phyloP scores from a whole-genome alignment of 1,140 invertebrate genomes.

The Heterodera schachtii region DNA sequence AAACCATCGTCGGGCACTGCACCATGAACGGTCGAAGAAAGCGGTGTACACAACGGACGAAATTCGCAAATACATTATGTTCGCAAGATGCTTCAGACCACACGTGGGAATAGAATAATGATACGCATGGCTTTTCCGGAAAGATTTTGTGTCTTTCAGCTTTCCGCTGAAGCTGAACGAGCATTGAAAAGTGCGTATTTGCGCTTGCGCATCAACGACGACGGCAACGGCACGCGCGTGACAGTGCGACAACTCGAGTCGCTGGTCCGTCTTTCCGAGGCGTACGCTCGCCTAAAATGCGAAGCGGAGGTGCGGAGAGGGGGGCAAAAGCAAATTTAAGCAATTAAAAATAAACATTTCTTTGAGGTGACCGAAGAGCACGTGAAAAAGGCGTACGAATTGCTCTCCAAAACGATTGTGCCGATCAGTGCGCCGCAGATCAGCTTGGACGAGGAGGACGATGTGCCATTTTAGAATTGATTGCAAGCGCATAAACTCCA shows the following conservation, averaged over 20 bases:
- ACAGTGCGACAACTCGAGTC: constrained; percentile 97
- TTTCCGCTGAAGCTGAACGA: constrained; percentile 77
- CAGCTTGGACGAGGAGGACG: constrained; percentile 79
- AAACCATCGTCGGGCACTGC: constrained; percentile 74
- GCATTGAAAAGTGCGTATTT: constrained; percentile 87
- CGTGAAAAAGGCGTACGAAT: constrained; percentile 87
- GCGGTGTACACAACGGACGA: constrained; percentile 82
- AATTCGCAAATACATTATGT: constrained; percentile 89
- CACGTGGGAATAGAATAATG: constrained; percentile 72
- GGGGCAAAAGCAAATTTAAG: background rate
- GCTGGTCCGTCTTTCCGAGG: constrained; percentile 92
- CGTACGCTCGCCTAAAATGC: constrained; percentile 92
- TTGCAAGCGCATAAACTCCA: background rate
- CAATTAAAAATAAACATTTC: constrained; percentile 8
- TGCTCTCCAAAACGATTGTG: constrained; percentile 97
- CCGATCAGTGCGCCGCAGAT: constrained; percentile 96
- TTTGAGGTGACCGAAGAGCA: constrained; percentile 72
- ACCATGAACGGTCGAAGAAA: constrained; percentile 76
- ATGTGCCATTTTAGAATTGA: background rate
- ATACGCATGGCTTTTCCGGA: background rate
- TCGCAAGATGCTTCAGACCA: constrained; percentile 93
- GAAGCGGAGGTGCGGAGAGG: constrained; percentile 68
- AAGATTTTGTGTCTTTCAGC: constrained; percentile 58
- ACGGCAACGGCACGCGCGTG: constrained; percentile 73
- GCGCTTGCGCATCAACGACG: constrained; percentile 74